Base-by-base conservation (phyloP, 2,888 invertebrate species). In the Campoletis raptor region DNA sequence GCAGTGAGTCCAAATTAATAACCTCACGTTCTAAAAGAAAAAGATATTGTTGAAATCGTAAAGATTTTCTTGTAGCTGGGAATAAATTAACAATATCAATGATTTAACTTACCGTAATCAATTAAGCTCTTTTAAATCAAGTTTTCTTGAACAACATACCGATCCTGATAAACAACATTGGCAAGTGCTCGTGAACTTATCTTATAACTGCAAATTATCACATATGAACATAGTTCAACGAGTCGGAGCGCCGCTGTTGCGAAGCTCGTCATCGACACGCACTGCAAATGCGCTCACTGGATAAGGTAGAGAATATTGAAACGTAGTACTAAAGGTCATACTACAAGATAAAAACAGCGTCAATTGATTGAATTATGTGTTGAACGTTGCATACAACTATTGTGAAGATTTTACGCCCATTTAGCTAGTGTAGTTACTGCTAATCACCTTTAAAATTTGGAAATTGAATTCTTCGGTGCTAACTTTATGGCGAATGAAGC, bases 151-250 rank as follows among this genome's bases (percentile, higher is more conserved):
- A 69, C 69, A 64, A 52, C 84, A 84, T 86, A 36, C 42, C 74
- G 52, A 70, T 70, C 48, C 70, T 57, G 24, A 82, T 81, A 79
- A 86, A 86, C 70, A 80, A 83, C 64, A 86, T 74, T 79, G 12
- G 80, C 80, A 73, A 66, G 66, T 78, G 66, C 52, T 78, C 64
- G 42, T 37, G 77, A 66, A 36, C 52, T 54, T 66, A 45, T 61
- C 24, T 30, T 30, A 30, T 24, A 2, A 12, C 37, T 24, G 61
- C 77, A 36, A 36, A 66, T 37, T 78, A 48, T 37, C 48, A 9
- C 40, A 24, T 30, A 30, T n/a, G 66, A 7, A 66, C 66, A 45
- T 52, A 30, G 30, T 3, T 30, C 30, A 30, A 30, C 30, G 30
- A 36, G 8, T 15, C 42, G 8, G 0, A 64, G 21, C 67, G 54